Conservation (phyloP, 2,113 vertebrate genomes). For the Candoia aspera region DNA sequence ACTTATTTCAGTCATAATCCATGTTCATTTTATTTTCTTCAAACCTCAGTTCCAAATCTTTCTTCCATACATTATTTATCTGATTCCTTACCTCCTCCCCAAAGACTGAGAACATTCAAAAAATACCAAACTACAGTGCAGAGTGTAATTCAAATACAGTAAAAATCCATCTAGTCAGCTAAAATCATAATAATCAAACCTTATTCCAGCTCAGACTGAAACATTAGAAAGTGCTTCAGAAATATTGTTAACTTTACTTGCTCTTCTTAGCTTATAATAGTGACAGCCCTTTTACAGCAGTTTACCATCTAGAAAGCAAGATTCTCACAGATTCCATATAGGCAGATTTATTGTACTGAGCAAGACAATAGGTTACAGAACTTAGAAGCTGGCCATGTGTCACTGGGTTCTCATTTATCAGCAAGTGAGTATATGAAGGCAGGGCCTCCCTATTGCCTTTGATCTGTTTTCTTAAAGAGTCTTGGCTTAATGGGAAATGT, state of each 20-base stretch:
- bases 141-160: not conserved
- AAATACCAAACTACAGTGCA: not conserved
- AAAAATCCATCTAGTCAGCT: not conserved
- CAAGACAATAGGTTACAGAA: not conserved
- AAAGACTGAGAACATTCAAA: not conserved
- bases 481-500: not conserved
- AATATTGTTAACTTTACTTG: not conserved
- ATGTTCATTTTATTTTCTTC: not conserved
- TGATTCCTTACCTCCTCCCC: not conserved
- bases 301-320: not conserved
- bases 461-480: not conserved
- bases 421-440: not conserved
- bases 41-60: not conserved
- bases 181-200: not conserved
- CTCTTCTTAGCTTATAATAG: not conserved
- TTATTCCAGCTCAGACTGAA: not conserved
- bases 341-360: not conserved
- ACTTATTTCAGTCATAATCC: not conserved
- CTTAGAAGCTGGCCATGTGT: not conserved
- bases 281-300: not conserved
- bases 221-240: not conserved
- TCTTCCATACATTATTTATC: not conserved
- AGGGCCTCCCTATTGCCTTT: too few relatives aligned
- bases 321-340: not conserved
- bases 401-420: not conserved